These are phyloP conservation scores for Gopherus evgoodei DNA, from an alignment of 2,113 vertebrate genomes.

Conservation along the genomic window DNA sequence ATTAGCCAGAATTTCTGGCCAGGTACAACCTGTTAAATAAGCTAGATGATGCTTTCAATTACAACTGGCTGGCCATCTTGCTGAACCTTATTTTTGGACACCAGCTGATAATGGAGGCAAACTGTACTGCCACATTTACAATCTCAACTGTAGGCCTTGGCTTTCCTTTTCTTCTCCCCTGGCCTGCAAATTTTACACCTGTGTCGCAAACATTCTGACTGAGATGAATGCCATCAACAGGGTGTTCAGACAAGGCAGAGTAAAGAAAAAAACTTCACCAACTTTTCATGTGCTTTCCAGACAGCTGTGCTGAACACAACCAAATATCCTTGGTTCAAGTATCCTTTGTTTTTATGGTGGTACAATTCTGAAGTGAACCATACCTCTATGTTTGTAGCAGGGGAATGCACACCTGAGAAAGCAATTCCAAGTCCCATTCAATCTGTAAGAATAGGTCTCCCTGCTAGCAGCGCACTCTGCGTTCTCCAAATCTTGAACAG, in stretches of 20 bases:
- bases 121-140: not conserved
- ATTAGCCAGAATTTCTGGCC: not conserved
- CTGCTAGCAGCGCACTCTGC: rapidly evolving
- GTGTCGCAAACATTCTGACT: rapidly evolving
- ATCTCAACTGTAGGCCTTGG: rapidly evolving
- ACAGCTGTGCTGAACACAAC: not conserved
- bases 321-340: not conserved
- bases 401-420: rapidly evolving
- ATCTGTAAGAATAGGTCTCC: rapidly evolving
- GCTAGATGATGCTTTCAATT: rapidly evolving
- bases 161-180: not conserved
- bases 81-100: rapidly evolving
- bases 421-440: not conserved
- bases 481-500: rapidly evolving
- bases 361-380: too few relatives aligned
- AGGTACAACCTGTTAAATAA: rapidly evolving
- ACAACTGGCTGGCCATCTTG: rapidly evolving
- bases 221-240: rapidly evolving
- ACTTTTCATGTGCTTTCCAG: not conserved
- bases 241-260: not conserved
- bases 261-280: not conserved
- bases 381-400: rapidly evolving
- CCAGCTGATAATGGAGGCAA: not conserved
- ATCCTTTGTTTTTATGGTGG: not conserved
- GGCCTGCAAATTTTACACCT: rapidly evolving